phyloP scores from a whole-genome alignment of 2,797 vertebrate species.

The Allobates femoralis region DNA sequence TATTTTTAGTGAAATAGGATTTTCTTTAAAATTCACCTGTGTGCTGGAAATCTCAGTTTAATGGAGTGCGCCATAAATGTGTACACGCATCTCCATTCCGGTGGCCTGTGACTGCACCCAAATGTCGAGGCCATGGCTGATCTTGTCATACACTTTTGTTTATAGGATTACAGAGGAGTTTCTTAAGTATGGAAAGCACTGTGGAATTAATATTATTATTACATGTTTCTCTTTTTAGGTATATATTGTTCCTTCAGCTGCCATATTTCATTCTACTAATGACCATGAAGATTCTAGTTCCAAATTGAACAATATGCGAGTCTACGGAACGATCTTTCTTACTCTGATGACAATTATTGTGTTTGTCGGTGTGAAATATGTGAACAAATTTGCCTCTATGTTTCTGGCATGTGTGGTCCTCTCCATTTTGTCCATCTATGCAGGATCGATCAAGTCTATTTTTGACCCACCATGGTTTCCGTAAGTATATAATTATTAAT shows the following conservation, averaged over 20 bases:
- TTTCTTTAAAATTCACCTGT: too few species aligned
- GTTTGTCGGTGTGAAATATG: constrained; percentile 97
- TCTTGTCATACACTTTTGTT: too few species aligned
- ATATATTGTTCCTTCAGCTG: constrained; percentile 92
- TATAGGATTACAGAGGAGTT: neutral
- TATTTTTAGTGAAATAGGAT: too few species aligned
- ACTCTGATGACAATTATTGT: constrained; percentile 95
- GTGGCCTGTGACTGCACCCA: too few species aligned
- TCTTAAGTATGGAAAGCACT: neutral
- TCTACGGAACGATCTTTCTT: constrained; percentile 96
- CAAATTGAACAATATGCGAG: constrained; percentile 95
- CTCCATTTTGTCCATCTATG: constrained; percentile 97
- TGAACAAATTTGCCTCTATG: constrained; percentile 97
- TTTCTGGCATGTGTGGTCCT: constrained; percentile 97
- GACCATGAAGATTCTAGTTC: constrained; percentile 82
- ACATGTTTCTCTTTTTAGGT: constrained; percentile 77
- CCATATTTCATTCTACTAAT: constrained; percentile 87
- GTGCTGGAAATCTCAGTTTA: too few species aligned
- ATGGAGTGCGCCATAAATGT: too few species aligned
- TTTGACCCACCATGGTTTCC: constrained; percentile 92
- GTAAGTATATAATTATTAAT: constrained; percentile 80
- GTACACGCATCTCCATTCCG: too few species aligned
- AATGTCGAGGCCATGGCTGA: too few species aligned
- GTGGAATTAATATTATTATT: too few species aligned
- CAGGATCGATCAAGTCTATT: constrained; percentile 91